Evolutionary conservation across 1,140 invertebrate species (phyloP).

Genomic region (Odontomachus brunneus): DNA sequence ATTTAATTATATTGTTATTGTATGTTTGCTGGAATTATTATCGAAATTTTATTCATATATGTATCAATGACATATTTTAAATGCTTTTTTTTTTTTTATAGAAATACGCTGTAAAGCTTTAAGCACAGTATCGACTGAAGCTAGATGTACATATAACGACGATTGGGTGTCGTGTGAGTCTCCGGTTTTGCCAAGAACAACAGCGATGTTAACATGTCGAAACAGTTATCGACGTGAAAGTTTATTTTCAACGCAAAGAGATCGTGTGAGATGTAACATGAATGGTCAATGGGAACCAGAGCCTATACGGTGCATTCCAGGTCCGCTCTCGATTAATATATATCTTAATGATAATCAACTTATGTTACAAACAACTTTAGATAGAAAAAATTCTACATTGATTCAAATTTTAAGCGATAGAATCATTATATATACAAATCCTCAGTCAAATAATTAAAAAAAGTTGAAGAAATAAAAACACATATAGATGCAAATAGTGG

Average conservation of each 20-base stretch:
- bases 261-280: constrained; percentile 75
- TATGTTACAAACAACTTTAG: not conserved
- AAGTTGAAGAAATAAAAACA: too few relatives aligned
- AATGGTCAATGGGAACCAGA: constrained; percentile 80
- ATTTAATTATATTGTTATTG: too few relatives aligned
- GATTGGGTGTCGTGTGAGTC: constrained; percentile 67
- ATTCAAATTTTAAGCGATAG: constrained; percentile 61
- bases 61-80: too few relatives aligned
- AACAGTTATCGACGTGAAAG: constrained; percentile 76
- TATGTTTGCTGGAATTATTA: too few relatives aligned
- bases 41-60: too few relatives aligned
- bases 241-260: constrained; percentile 50
- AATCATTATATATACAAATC: constrained; percentile 64
- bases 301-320: constrained; percentile 82
- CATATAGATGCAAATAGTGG: too few relatives aligned
- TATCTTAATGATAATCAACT: constrained; percentile 70
- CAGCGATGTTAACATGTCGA: constrained; percentile 73
- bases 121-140: constrained; percentile 66
- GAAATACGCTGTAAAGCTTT: constrained; percentile 79
- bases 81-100: too few relatives aligned
- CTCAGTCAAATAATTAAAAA: not conserved
- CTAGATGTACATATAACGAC: constrained; percentile 70
- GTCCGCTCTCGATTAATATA: constrained; percentile 79
- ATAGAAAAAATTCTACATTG: constrained; percentile 31
- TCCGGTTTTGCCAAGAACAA: constrained; percentile 72